Conservation (phyloP, 64 coral and sea anemone genomes). For the Stylophora pistillata region DNA sequence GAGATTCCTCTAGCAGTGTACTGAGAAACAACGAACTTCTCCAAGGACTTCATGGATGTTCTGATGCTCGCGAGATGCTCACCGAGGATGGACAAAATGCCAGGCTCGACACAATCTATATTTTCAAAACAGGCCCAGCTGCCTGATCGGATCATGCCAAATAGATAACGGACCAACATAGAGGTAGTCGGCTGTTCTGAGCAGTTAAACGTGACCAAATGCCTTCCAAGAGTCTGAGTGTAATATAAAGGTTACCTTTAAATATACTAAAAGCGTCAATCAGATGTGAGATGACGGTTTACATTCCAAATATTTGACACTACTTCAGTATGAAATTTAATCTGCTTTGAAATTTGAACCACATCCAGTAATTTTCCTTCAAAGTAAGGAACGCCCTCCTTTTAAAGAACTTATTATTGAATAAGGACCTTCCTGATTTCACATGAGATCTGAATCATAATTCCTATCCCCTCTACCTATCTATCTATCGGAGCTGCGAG, state of each 20-base stretch:
- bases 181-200: conserved; percentile 49
- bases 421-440: no score
- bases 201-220: conserved; percentile 86
- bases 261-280: no score
- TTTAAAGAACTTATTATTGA: no score
- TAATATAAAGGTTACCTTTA: background rate
- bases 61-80: conserved; percentile 74
- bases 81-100: conserved; percentile 78
- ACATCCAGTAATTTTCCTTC: no score
- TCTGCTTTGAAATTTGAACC: no score
- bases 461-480: no score
- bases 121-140: conserved; percentile 95
- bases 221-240: conserved; percentile 74
- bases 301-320: no score
- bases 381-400: no score
- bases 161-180: conserved; percentile 64
- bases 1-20: conserved; percentile 37
- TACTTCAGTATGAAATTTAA: no score
- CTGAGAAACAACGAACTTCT: conserved; percentile 26
- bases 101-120: conserved; percentile 49
- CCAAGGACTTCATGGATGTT: conserved; percentile 56
- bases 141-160: conserved; percentile 75
- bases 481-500: no score
- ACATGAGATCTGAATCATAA: no score
- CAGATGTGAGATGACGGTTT: no score